Evolutionary conservation across 2,888 invertebrate genomes (phyloP).

Genomic region (Seira musarum): DNA sequence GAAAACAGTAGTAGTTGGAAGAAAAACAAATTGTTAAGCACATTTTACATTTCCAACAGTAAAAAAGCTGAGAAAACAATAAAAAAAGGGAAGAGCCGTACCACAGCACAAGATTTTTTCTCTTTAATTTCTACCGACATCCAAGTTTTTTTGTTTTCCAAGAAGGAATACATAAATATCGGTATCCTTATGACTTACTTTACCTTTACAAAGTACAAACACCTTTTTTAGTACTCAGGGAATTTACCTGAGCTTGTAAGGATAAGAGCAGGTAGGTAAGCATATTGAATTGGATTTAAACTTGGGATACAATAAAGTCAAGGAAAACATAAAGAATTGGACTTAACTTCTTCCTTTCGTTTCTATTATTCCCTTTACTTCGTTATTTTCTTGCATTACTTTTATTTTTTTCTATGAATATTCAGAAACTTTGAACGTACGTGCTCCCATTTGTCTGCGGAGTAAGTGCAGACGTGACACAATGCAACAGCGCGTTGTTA

Average conservation of each 20-base stretch:
- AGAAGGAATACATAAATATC: slow-evolving; percentile 51
- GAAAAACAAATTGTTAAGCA: slow-evolving; percentile 35
- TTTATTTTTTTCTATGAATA: not conserved
- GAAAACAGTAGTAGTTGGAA: slow-evolving; percentile 24
- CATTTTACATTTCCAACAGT: slow-evolving; percentile 23
- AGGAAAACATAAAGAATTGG: not conserved
- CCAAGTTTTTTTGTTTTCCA: slow-evolving; percentile 27
- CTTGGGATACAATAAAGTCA: slow-evolving; percentile 43
- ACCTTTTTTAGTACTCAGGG: slow-evolving; percentile 23
- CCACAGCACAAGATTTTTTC: slow-evolving; percentile 20
- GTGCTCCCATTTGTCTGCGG: slow-evolving; percentile 4
- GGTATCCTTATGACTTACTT: slow-evolving; percentile 44
- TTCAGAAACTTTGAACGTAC: not conserved
- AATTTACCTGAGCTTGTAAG: not conserved
- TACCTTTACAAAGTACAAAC: slow-evolving; percentile 7
- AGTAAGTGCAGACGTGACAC: slow-evolving; percentile 36
- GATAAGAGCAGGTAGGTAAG: not conserved
- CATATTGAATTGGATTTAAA: not conserved
- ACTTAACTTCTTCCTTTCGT: not conserved
- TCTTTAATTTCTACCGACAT: slow-evolving; percentile 53
- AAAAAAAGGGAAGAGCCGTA: slow-evolving; percentile 29
- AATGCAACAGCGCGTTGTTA: slow-evolving; percentile 12
- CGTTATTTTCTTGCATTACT: not conserved
- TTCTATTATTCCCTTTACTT: not conserved
- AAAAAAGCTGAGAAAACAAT: slow-evolving; percentile 31